phyloP scores from a whole-genome alignment of 2,888 invertebrate species.

The Eristalinus sepulchralis region DNA sequence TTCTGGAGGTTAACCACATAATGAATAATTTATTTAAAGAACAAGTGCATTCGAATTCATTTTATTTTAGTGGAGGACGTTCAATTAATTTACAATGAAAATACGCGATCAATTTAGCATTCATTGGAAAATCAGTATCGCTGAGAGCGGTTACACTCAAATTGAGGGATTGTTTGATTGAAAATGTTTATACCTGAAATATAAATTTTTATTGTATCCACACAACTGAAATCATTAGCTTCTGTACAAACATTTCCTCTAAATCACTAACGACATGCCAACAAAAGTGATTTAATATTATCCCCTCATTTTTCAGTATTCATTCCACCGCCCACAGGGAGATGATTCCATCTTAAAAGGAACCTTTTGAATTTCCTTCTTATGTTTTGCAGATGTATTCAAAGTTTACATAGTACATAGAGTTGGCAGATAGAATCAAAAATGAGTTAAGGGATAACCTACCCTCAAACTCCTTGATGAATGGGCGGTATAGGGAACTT shows the following conservation, averaged over 20 bases:
- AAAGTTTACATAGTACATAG: background rate
- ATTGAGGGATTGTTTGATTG: constrained; percentile 4
- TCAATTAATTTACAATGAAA: background rate
- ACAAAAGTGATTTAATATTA: background rate
- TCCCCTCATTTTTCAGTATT: background rate
- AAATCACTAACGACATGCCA: background rate
- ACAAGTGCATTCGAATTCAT: background rate
- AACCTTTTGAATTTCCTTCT: background rate
- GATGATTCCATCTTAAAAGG: background rate
- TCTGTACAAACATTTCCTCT: background rate
- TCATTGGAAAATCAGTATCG: background rate
- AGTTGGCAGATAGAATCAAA: background rate
- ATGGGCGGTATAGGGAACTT: background rate
- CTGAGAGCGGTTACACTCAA: background rate
- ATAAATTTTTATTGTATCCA: background rate
- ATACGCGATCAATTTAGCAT: background rate
- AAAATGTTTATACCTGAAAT: too few relatives aligned
- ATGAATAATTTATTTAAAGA: constrained; percentile 4
- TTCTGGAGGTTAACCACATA: background rate
- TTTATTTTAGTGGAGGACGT: background rate
- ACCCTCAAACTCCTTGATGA: background rate
- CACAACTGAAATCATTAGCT: background rate
- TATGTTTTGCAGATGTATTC: background rate
- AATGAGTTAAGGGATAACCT: background rate
- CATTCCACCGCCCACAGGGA: background rate